Conservation (phyloP, 2,113 vertebrate genomes). For the Maccullochella peelii region DNA sequence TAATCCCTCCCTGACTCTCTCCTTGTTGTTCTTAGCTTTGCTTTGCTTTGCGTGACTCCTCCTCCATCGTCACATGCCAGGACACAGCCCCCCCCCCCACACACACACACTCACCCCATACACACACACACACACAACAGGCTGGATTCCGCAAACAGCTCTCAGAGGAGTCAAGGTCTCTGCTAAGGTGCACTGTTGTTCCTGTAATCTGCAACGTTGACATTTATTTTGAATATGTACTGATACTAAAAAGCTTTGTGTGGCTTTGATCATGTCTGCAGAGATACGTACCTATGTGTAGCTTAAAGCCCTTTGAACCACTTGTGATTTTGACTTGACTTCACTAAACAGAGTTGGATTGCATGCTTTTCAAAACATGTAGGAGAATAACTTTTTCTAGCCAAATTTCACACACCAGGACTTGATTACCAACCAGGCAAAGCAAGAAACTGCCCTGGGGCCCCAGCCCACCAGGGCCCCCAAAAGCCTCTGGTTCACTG, state of each 20-base stretch:
- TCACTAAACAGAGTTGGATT: background rate
- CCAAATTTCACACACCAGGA: background rate
- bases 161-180: conserved; percentile 55
- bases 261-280: background rate
- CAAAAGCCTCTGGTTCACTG: background rate
- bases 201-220: background rate
- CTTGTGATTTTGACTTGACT: background rate
- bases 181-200: conserved; percentile 1
- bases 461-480: background rate
- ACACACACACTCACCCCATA: background rate
- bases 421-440: background rate
- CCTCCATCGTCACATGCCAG: conserved; percentile 67
- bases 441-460: background rate
- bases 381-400: background rate
- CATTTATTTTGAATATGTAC: background rate
- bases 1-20: conserved; percentile 53
- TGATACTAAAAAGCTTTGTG: background rate
- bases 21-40: conserved; percentile 45
- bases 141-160: conserved; percentile 21
- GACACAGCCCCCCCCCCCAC: conserved; percentile 36
- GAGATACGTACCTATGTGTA: background rate
- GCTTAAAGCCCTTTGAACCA: background rate
- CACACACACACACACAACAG: background rate
- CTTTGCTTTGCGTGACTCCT: conserved; percentile 31
- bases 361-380: background rate